A percentile compares a stretch with the other conserved stretches of the same genome.
phyloP scores from a whole-genome alignment of 2,888 invertebrate species.

The Ceriagrion tenellum region DNA sequence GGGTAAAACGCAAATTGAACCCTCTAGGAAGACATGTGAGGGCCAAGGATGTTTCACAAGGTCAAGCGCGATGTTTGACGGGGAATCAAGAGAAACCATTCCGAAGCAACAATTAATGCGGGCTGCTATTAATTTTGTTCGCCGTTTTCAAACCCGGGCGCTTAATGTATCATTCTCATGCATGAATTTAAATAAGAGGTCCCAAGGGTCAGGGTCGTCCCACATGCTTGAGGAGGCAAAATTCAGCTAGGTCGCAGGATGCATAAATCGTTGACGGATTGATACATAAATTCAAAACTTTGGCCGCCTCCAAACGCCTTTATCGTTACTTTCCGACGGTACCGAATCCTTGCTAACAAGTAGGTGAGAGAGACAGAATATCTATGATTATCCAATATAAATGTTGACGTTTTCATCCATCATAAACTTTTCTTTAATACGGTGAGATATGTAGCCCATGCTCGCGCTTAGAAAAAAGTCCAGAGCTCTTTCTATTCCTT shows the following conservation, averaged over 20 bases:
- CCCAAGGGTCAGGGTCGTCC: not conserved
- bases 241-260: not conserved
- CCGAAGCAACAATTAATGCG: conserved; percentile 1
- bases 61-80: not conserved
- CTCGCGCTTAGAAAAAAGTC: not conserved
- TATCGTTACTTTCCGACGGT: not conserved
- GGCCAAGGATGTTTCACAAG: not conserved
- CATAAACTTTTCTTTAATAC: not conserved
- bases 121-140: not conserved
- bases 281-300: not conserved
- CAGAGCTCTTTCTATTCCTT: not conserved
- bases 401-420: not conserved
- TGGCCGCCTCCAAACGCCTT: not conserved
- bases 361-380: not conserved
- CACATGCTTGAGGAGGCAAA: not conserved
- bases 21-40: not conserved
- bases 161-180: not conserved
- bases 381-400: not conserved
- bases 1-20: not conserved
- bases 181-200: conserved; percentile 3
- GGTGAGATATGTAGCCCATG: not conserved
- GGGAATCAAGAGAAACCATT: not conserved
- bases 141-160: not conserved
- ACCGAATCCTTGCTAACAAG: not conserved
- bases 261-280: not conserved